Percentiles rank a stretch among this genome's conserved stretches.
Conservation (phyloP, 2,888 invertebrate genomes). For the Erynnis tages region DNA sequence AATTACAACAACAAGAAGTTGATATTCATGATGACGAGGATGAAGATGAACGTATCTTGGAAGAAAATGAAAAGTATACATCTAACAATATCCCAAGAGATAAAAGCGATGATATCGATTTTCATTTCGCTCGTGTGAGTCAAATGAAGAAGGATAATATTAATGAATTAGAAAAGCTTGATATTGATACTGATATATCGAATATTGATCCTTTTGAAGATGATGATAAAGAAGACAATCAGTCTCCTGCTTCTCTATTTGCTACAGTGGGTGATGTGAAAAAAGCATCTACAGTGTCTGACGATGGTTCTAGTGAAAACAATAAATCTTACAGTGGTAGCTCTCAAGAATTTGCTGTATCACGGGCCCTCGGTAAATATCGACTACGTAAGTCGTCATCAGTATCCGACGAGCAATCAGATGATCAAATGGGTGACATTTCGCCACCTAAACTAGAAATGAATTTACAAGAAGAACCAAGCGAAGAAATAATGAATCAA, state of each 20-base stretch:
- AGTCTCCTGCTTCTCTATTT: conserved; percentile 85
- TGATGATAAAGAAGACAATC: conserved; percentile 82
- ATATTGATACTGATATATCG: conserved; percentile 81
- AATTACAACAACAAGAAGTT: conserved; percentile 70
- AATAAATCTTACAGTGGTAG: conserved; percentile 82
- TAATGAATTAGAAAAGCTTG: conserved; percentile 74
- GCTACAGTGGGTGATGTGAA: conserved; percentile 89
- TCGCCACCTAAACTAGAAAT: conserved; percentile 61
- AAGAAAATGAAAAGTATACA: conserved; percentile 61
- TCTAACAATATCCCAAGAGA: conserved; percentile 58
- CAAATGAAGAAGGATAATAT: conserved; percentile 77
- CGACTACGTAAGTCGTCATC: conserved; percentile 87
- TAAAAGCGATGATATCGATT: conserved; percentile 76
- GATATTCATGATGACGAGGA: conserved; percentile 62
- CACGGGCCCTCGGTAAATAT: conserved; percentile 90
- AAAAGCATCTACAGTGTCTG: conserved; percentile 81
- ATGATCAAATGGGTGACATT: conserved; percentile 58
- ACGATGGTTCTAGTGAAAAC: conserved; percentile 81
- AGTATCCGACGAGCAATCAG: conserved; percentile 85
- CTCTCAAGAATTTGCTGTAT: conserved; percentile 92
- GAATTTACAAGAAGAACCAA: conserved; percentile 48
- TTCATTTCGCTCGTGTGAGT: conserved; percentile 78
- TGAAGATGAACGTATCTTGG: conserved; percentile 55
- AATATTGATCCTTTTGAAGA: conserved; percentile 83
- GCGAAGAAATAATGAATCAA: conserved; percentile 45